Evolutionary conservation across 2,113 vertebrate genomes (phyloP).

Genomic region (Pseudorhombus dupliciocellatus): DNA sequence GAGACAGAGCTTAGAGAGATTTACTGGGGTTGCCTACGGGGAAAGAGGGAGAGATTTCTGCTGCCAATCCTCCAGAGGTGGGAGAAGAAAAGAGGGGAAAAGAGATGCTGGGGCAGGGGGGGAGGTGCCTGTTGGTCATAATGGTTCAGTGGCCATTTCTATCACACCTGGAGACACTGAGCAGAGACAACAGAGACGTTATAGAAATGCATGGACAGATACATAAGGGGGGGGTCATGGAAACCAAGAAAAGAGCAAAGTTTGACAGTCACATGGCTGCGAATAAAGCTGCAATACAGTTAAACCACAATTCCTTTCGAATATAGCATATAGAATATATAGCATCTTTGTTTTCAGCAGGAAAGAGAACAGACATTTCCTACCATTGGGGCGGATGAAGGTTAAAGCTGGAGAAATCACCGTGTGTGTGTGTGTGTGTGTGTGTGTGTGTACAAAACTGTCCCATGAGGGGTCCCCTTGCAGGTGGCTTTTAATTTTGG

Average conservation of each 20-base stretch:
- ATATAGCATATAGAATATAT: neutral
- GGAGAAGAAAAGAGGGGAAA: slow-evolving; percentile 43
- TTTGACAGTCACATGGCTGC: slow-evolving; percentile 17
- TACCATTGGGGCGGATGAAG: slow-evolving; percentile 54
- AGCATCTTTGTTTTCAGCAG: slow-evolving; percentile 4
- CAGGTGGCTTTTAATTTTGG: slow-evolving; percentile 83
- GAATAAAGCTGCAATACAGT: neutral
- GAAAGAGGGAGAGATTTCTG: slow-evolving; percentile 58
- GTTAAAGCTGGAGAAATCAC: slow-evolving; percentile 58
- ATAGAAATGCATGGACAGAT: slow-evolving; percentile 44
- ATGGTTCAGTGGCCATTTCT: slow-evolving; percentile 57
- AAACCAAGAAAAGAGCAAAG: slow-evolving; percentile 2
- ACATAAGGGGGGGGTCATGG: slow-evolving; percentile 34
- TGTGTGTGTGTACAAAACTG: slow-evolving; percentile 52
- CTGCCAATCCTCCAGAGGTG: slow-evolving; percentile 42
- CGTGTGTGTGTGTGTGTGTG: slow-evolving; percentile 13
- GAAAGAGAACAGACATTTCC: slow-evolving; percentile 21
- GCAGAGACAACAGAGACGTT: slow-evolving; percentile 46
- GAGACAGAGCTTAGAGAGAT: slow-evolving; percentile 77
- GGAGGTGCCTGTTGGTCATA: slow-evolving; percentile 57
- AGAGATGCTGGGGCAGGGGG: slow-evolving; percentile 14
- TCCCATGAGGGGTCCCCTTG: slow-evolving; percentile 73
- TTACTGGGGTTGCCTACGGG: slow-evolving; percentile 71
- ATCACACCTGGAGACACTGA: slow-evolving; percentile 52
- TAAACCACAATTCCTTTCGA: neutral